Conservation (phyloP, 2,888 invertebrate genomes). For the Entomobrya proxima region DNA sequence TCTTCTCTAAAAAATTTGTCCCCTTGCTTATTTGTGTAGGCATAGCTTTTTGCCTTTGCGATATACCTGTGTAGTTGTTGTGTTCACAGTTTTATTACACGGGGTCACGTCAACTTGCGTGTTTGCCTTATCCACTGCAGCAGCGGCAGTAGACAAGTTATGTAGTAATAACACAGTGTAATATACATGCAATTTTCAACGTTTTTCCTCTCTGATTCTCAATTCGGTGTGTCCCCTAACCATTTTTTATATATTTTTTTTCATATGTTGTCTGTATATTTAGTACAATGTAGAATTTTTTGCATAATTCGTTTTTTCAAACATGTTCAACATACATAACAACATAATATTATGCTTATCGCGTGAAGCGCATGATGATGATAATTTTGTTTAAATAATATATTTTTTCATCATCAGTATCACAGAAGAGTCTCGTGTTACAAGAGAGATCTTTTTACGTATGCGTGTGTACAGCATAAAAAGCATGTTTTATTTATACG, state of each 20-base stretch:
- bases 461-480: too few species aligned
- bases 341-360: too few species aligned
- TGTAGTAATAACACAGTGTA: not conserved
- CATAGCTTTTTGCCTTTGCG: conserved; percentile 55
- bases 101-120: conserved; percentile 73
- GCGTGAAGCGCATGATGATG: too few species aligned
- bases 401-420: too few species aligned
- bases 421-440: too few species aligned
- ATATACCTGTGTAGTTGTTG: too few species aligned
- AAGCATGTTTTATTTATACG: too few species aligned
- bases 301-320: not conserved
- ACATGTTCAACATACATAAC: too few species aligned
- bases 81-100: conserved; percentile 72
- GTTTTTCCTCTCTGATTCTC: conserved; percentile 22
- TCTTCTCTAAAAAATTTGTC: not conserved
- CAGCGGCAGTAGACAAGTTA: not conserved
- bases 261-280: not conserved
- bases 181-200: not conserved
- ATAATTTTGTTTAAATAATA: too few species aligned
- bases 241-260: not conserved
- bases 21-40: conserved; percentile 1
- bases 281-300: not conserved
- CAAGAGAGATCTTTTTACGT: too few species aligned
- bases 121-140: conserved; percentile 21
- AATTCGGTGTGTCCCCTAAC: not conserved